Evolutionary conservation across 1,140 invertebrate species (phyloP).

Genomic region (Colletes latitarsis): DNA sequence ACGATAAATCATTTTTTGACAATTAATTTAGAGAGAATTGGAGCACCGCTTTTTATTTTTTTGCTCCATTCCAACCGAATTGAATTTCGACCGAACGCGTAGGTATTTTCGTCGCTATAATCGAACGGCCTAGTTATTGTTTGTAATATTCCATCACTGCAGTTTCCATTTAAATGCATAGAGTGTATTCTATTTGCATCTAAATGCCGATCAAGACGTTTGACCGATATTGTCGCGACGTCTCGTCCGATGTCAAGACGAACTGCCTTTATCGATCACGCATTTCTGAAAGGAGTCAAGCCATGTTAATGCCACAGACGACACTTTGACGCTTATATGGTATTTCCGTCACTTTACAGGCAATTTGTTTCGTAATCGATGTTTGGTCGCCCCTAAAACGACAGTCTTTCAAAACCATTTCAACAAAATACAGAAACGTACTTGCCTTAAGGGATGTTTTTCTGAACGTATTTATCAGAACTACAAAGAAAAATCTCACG

Average conservation of each 20-base stretch:
- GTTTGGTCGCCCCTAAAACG: background rate
- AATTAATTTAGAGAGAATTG: background rate
- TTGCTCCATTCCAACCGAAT: background rate
- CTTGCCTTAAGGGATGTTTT: no score
- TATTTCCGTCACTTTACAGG: background rate
- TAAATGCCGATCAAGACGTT: slow-evolving; percentile 21
- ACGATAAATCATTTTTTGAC: background rate
- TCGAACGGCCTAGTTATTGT: slow-evolving; percentile 16
- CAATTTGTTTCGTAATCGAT: background rate
- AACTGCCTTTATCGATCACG: background rate
- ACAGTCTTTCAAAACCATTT: background rate
- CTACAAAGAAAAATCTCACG: no score
- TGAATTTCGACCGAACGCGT: background rate
- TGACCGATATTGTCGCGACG: background rate
- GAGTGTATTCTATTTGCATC: slow-evolving; percentile 15
- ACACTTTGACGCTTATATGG: background rate
- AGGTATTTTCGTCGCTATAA: background rate
- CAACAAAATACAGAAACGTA: no score
- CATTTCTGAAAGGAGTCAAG: background rate
- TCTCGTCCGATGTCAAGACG: background rate
- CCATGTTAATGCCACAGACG: background rate
- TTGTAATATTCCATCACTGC: background rate
- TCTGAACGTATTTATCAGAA: no score
- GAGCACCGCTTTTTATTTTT: background rate
- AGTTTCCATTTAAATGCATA: slow-evolving; percentile 36